Evolutionary conservation across 2,113 vertebrate genomes (phyloP).

Genomic region (Hyperopisus bebe): DNA sequence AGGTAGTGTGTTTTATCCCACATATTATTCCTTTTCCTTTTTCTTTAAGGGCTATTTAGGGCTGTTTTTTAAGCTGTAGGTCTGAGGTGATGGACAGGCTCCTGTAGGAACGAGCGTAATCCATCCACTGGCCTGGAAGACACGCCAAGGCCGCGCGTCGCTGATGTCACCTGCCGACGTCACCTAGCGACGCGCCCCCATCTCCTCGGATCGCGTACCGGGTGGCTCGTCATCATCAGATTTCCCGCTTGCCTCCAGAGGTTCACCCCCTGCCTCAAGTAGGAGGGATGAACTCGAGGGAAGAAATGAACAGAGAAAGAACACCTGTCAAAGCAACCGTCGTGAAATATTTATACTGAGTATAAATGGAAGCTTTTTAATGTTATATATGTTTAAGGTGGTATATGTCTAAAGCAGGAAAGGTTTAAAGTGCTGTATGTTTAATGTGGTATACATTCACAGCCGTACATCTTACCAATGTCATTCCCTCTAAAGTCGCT

Average conservation of each 20-base stretch:
- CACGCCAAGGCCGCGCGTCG: neutral
- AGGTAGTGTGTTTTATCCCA: neutral
- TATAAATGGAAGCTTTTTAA: constrained; percentile 49
- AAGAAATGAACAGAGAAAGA: constrained; percentile 44
- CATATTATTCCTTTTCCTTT: neutral
- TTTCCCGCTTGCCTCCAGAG: neutral
- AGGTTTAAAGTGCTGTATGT: neutral
- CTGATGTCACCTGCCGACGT: too few relatives aligned
- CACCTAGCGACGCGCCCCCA: neutral
- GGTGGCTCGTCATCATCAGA: neutral
- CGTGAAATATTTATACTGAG: constrained; percentile 60
- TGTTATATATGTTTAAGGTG: neutral
- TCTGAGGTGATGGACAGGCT: neutral
- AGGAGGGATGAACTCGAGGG: constrained; percentile 43
- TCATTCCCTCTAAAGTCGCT: constrained; percentile 41
- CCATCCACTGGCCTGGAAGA: neutral
- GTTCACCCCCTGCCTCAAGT: neutral
- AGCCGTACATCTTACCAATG: constrained; percentile 21
- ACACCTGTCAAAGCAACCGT: constrained; percentile 52
- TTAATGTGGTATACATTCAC: neutral
- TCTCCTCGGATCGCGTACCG: neutral
- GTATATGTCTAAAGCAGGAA: neutral
- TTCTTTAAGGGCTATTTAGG: neutral
- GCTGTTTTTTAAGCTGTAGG: neutral
- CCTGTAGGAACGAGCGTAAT: neutral